Base-by-base conservation (phyloP, 2,113 vertebrate species). In the Trichechus manatus region DNA sequence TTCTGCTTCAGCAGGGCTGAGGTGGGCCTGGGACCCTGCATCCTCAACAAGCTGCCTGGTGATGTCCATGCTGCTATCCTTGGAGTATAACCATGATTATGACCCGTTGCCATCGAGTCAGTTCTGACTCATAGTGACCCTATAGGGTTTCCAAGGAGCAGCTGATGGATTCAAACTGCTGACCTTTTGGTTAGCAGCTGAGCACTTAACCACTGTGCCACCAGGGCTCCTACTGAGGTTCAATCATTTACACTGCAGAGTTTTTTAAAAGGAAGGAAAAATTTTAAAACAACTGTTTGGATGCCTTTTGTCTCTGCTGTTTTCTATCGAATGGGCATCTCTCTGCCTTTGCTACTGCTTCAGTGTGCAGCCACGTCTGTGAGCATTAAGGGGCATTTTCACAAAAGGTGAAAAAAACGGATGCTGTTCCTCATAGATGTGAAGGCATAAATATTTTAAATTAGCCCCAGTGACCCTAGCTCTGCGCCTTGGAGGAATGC, bases 321-420 rank as follows among this genome's bases (percentile, higher is more conserved):
- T 96, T 95, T 80, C 74, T 64, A 0, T 19, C 91, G 61, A 93
- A 80, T 64, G 61, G 3, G 42, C 64, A 20, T 81, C 29, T 66
- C 44, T 90, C 59, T 56, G 2, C 31, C 61, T 88, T 10, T 27
- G 22, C 59, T 20, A 61, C 33, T 53, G n/a, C 86, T 87, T 75
- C 39, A 29, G 42, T 33, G 23, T 56, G 8, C 23, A 31, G 77
- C 47, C 13, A 39, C 0, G 8, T 44, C 64, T 89, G 50, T 87
- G 44, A 79, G 53, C n/a, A 66, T 14, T 82, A 75, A 88, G n/a
- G 86, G 74, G 89, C 90, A 74, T 97, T 81, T 97, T 97, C 96
- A 97, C 95, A 92, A 97, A 97, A 97, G 20, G 64, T 47, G 56
- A 81, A 91, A 83, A 83, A 85, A 31, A 25, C 3, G 6, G 3